Evolutionary conservation across 2,888 invertebrate species (phyloP).

Genomic region (Nomada ruficornis): DNA sequence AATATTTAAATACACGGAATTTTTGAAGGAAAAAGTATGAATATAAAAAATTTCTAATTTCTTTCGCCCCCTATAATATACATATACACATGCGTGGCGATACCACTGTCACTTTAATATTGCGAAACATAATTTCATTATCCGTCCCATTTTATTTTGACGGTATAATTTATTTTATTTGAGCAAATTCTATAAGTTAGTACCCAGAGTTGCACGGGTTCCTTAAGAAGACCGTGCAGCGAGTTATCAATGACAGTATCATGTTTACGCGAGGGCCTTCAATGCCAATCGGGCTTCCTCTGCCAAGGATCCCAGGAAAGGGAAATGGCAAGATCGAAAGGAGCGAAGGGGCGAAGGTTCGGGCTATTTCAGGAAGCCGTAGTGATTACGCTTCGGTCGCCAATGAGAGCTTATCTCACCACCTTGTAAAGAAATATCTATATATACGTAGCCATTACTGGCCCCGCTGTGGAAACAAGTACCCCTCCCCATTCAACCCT

Average conservation of each 20-base stretch:
- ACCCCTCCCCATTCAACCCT: conserved; percentile 19
- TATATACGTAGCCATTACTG: conserved; percentile 62
- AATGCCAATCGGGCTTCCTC: conserved; percentile 43
- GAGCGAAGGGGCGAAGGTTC: conserved; percentile 53
- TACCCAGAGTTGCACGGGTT: background rate
- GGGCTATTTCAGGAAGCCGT: conserved; percentile 69
- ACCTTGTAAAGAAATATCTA: conserved; percentile 59
- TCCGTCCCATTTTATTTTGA: background rate
- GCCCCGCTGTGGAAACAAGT: conserved; percentile 20
- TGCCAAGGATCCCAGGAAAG: conserved; percentile 60
- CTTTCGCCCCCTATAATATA: background rate
- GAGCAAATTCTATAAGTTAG: background rate
- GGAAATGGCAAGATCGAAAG: conserved; percentile 50
- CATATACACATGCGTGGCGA: background rate
- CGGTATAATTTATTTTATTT: background rate
- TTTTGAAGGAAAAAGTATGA: too few species aligned
- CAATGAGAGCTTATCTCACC: conserved; percentile 69
- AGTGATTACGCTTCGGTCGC: conserved; percentile 72
- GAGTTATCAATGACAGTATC: conserved; percentile 9
- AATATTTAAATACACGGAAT: too few species aligned
- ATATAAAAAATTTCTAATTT: too few species aligned
- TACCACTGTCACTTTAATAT: background rate
- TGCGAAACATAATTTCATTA: background rate
- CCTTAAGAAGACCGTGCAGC: background rate
- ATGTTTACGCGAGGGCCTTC: background rate